Evolutionary conservation across 1,140 invertebrate species (phyloP), one percentile per base, ranked within the genome.

Genomic region (Galleria mellonella): DNA sequence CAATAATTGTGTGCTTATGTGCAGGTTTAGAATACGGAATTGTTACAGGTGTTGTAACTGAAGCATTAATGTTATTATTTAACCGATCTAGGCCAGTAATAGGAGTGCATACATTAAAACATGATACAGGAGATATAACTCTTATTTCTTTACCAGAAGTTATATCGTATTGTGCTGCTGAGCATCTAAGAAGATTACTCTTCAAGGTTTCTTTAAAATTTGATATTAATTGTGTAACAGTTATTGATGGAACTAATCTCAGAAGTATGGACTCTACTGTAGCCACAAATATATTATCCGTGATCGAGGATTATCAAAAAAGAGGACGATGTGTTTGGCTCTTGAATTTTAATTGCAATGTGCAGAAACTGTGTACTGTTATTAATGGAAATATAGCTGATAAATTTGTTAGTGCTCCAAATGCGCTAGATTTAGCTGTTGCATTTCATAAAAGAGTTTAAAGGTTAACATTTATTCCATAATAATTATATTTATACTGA

Each of bases 11-110:
- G 6, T 74, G 73, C 46, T 62, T 85, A 33, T 61, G 37, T 4
- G 9, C 51, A 15, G 82, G 82, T n/a, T 52, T 85, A 10, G 82
- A 85, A 51, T 83, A 78, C 43, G 82, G 82, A 4, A 82, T 85
- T 10, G 47, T 85, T 13, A 49, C 63, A 23, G 82, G 82, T 9
- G 58, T 78, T 32, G 6, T 77, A 17, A 42, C 72, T 7, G 77
- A 85, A 39, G 73, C 72, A 35, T 31, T 52, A 0, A 56, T 79
- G 32, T 57, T 85, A 42, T 33, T 85, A 12, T 83, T 64, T 47
- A 54, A 38, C 14, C 59, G 54, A 14, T 62, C 81, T 0, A 65
- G 64, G 58, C 81, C 76, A 8, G 38, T 14, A 10, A 32, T 82
- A 11, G 43, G 65, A 38, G 45, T 70, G 4, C 59, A 61, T 13